Evolutionary conservation across 1,140 invertebrate genomes (phyloP).

Genomic region (Stratiolaelaps scimitus): DNA sequence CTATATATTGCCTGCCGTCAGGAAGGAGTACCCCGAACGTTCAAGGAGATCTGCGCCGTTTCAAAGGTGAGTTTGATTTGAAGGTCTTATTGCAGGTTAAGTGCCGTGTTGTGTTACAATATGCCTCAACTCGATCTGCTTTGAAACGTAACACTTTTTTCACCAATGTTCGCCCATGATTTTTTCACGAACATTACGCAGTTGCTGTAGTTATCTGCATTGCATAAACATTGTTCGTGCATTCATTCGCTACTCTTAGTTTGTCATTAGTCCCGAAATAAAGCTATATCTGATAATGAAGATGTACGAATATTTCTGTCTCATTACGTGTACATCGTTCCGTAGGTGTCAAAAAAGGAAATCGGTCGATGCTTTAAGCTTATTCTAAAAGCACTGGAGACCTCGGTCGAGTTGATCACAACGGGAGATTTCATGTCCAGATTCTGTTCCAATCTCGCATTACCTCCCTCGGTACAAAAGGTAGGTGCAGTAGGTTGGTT

Average conservation of each 20-base stretch:
- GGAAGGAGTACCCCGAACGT: slow-evolving; percentile 94
- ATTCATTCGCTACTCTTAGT: too few relatives aligned
- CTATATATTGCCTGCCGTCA: slow-evolving; percentile 97
- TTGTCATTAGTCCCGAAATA: too few relatives aligned
- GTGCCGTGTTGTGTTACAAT: background rate
- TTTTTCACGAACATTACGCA: too few relatives aligned
- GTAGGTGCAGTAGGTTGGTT: too few relatives aligned
- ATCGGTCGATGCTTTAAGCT: slow-evolving; percentile 93
- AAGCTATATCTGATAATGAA: too few relatives aligned
- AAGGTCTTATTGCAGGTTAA: slow-evolving; percentile 10
- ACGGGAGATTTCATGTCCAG: slow-evolving; percentile 91
- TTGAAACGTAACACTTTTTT: slow-evolving; percentile 22
- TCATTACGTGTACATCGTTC: slow-evolving; percentile 89
- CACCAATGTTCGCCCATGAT: background rate
- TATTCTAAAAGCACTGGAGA: slow-evolving; percentile 77
- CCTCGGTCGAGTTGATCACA: slow-evolving; percentile 92
- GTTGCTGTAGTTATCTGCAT: too few relatives aligned
- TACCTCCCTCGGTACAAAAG: slow-evolving; percentile 82
- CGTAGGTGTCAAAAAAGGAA: slow-evolving; percentile 97
- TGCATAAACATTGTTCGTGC: too few relatives aligned
- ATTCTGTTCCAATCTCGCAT: slow-evolving; percentile 51
- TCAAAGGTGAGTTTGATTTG: slow-evolving; percentile 32
- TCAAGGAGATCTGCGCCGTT: slow-evolving; percentile 50
- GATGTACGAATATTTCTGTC: too few relatives aligned
- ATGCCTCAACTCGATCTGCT: background rate